These are phyloP conservation scores for Acipenser oxyrinchus DNA, from an alignment of 2,797 vertebrate species.

Conservation along the genomic window DNA sequence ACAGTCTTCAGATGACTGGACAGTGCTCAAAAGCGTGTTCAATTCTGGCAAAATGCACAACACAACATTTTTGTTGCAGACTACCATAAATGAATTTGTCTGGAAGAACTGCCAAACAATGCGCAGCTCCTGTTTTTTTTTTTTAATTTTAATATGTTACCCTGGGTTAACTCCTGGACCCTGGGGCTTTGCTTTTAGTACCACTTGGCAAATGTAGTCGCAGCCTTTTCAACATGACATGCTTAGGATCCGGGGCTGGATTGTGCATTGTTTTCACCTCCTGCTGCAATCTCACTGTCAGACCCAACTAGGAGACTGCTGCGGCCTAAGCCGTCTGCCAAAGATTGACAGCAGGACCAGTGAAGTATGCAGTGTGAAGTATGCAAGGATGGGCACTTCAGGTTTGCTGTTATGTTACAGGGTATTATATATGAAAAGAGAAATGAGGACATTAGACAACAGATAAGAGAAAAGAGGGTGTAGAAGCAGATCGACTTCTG, in stretches of 20 bases:
- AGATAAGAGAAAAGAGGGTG: too few relatives aligned
- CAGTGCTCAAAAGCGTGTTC: constrained; percentile 19
- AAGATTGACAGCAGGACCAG: constrained; percentile 29
- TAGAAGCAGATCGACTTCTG: too few relatives aligned
- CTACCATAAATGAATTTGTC: constrained; percentile 18
- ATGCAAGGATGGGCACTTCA: not conserved
- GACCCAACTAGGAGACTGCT: constrained; percentile 12
- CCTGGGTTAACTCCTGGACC: constrained; percentile 18
- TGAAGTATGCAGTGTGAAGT: constrained; percentile 20
- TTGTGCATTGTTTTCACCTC: constrained; percentile 1
- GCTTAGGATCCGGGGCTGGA: not conserved
- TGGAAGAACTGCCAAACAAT: constrained; percentile 10
- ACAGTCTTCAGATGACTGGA: constrained; percentile 13
- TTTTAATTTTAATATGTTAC: constrained; percentile 6
- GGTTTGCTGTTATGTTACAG: too few relatives aligned
- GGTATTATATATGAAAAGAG: too few relatives aligned
- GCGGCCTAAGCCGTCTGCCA: constrained; percentile 24
- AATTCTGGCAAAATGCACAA: constrained; percentile 11
- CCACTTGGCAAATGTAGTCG: constrained; percentile 10
- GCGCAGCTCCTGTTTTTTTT: constrained; percentile 11
- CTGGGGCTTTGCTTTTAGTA: constrained; percentile 1
- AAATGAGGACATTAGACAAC: too few relatives aligned
- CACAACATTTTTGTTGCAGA: constrained; percentile 9
- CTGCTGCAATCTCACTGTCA: not conserved
- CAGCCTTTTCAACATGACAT: not conserved